Percentiles rank a stretch among this genome's conserved stretches.
These are phyloP conservation scores for Tautogolabrus adspersus DNA, from an alignment of 2,113 vertebrate species.

Conservation along the genomic window DNA sequence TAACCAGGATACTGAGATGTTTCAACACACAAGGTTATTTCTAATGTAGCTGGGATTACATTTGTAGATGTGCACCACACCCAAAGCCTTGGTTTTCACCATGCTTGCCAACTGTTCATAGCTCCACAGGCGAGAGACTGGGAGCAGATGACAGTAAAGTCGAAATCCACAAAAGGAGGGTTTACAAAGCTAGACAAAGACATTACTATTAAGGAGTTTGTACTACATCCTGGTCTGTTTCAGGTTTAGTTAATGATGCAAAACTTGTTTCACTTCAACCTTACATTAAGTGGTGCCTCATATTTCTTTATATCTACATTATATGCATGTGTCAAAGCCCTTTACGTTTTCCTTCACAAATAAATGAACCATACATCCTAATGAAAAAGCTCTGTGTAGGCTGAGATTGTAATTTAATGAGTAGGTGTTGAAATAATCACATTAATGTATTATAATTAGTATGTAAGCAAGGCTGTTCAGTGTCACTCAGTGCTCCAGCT, in stretches of 20 bases:
- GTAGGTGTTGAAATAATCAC: slow-evolving; percentile 73
- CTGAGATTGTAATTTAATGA: slow-evolving; percentile 60
- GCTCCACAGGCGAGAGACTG: slow-evolving; percentile 45
- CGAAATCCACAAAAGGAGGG: slow-evolving; percentile 21
- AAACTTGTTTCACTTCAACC: slow-evolving; percentile 41
- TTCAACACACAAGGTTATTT: slow-evolving; percentile 35
- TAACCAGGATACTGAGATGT: slow-evolving; percentile 21
- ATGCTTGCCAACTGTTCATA: slow-evolving; percentile 49
- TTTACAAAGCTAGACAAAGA: slow-evolving; percentile 47
- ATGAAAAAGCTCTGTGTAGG: slow-evolving; percentile 17
- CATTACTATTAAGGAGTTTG: slow-evolving; percentile 44
- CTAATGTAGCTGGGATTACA: slow-evolving; percentile 44
- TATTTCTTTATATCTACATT: slow-evolving; percentile 27
- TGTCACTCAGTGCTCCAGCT: slow-evolving; percentile 62
- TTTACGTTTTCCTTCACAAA: slow-evolving; percentile 18
- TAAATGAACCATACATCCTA: slow-evolving; percentile 28
- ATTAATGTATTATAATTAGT: slow-evolving; percentile 68
- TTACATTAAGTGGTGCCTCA: slow-evolving; percentile 29
- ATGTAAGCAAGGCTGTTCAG: slow-evolving; percentile 41
- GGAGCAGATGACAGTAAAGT: slow-evolving; percentile 52
- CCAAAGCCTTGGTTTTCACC: slow-evolving; percentile 62
- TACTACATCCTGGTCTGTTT: slow-evolving; percentile 56
- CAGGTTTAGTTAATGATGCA: slow-evolving; percentile 11
- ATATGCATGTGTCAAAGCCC: slow-evolving; percentile 10
- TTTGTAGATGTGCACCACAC: slow-evolving; percentile 64